Evolutionary conservation across 2,888 invertebrate species (phyloP), one percentile per base, ranked within the genome.

Genomic region (Merodon equestris): DNA sequence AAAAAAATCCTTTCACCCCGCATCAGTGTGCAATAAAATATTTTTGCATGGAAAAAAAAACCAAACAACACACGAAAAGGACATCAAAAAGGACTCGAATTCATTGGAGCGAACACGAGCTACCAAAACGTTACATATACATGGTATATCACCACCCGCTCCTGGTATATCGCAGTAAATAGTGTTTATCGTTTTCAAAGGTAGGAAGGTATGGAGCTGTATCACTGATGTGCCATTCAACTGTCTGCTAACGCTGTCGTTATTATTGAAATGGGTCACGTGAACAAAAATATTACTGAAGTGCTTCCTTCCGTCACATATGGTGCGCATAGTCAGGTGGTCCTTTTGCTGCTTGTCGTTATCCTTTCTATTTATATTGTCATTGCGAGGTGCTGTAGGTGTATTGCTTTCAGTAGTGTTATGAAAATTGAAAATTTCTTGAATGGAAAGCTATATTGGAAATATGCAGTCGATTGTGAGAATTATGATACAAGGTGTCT

Each of bases 261-360:
- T 60, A 60, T 77, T 77, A 63, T 77, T 77, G 67, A 77, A 77
- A 68, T 77, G 73, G 67, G 77, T 77, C 77, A 77, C 77, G 73
- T 77, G 77, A 67, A 68, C 77, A 73, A 73, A 77, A 77, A 73
- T 77, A 77, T 73, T 73, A 77, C 67, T 63, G 61, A 73, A 77
- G 67, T 77, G 73, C 63, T 77, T 77, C 77, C 77, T 77, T 77
- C 77, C 77, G 61, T 67, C 73, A 70, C 75, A 75, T 63, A 75
- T 75, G 75, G 63, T 58, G 36, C 63, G 36, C 54, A 60, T 40
- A 42, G 67, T 45, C n/a, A 61, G 50, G 54, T 61, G 45, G 5
- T 40, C 51, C 64, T 15, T 58, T 18, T 40, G 53, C 17, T 14
- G n/a, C 9, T 9, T 40, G 13, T 14, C 1, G 10, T 12, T 3